Evolutionary conservation across 2,113 vertebrate species (phyloP), one percentile per base, ranked within the genome.

Genomic region (Lepus americanus): DNA sequence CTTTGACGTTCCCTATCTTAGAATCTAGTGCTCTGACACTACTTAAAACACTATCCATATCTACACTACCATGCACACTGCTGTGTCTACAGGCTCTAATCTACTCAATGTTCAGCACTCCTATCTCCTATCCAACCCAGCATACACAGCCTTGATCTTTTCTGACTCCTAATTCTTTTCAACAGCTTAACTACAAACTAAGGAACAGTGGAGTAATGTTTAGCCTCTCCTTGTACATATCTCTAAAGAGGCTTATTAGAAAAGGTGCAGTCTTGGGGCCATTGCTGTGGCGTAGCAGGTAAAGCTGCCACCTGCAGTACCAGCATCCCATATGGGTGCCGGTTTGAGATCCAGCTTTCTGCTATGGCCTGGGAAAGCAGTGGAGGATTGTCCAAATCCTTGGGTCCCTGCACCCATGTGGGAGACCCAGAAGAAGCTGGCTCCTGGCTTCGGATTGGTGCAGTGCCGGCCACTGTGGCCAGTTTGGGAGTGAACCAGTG

Each of bases 191-290:
- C 55, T 89, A 89, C 16, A 55, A 90, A 53, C 44, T 77, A 77
- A 95, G 67, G 51, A 95, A 77, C 27, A 89, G 64, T 64, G 31
- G 25, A 64, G 8, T 73, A 12, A 87, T 49, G 3, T 61, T 89
- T 33, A 72, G 76, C 14, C 9, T 73, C 64, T 95, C 39, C 5
- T 67, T 89, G 44, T 72, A 64, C 70, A 7, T 83, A 79, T 93
- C 94, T 80, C 80, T 84, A 90, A 9, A 94, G 9, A 77, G 27
- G 29, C 10, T 70, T 94, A 70, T 64, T 69, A 78, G 84, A 85
- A 90, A 92, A 66, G 59, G 14, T 44, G 44, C 44, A 44, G 6
- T 44, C 44, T 44, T 44, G 44, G 44, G 44, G 44, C 6, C 44
- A 44, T 6, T 44, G 44, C 44, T 44, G 44, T 44, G 44, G 44